A percentile compares a stretch with the other conserved stretches of the same genome.
These are phyloP conservation scores for Masnerella sp. DNA, from an alignment of 2,888 invertebrate genomes.

Conservation along the genomic window DNA sequence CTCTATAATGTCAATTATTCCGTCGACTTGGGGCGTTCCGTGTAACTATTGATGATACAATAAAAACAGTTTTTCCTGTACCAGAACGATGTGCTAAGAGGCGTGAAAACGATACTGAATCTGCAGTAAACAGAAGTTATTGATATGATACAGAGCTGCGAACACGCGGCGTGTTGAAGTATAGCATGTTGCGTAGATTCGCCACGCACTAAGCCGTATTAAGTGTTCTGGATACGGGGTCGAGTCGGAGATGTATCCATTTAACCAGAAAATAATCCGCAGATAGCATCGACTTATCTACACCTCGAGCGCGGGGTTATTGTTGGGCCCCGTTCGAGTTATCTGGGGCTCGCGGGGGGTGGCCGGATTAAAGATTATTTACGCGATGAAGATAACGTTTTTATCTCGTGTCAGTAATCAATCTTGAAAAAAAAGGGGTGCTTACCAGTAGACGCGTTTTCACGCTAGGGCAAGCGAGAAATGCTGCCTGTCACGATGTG, in stretches of 20 bases:
- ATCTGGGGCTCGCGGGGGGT: constrained; percentile 25
- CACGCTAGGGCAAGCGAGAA: constrained; percentile 73
- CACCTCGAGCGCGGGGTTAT: constrained; percentile 53
- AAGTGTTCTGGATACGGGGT: constrained; percentile 62
- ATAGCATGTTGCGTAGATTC: constrained; percentile 66
- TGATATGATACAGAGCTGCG: constrained; percentile 63
- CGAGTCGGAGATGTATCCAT: constrained; percentile 68
- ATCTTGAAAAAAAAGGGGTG: constrained; percentile 69
- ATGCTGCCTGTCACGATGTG: constrained; percentile 74
- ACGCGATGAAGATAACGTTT: constrained; percentile 75
- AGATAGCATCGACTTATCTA: constrained; percentile 67
- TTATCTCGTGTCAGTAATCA: constrained; percentile 72
- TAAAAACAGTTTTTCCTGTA: no score
- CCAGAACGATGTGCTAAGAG: no score
- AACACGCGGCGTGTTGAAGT: constrained; percentile 46
- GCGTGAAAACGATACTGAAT: no score
- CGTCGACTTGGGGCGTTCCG: no score
- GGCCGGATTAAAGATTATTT: constrained; percentile 75
- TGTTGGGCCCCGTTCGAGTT: constrained; percentile 29
- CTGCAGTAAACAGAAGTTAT: constrained; percentile 37
- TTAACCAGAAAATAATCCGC: constrained; percentile 77
- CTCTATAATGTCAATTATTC: no score
- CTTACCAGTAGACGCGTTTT: constrained; percentile 68
- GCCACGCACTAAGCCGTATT: constrained; percentile 67
- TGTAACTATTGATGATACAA: no score